Evolutionary conservation across 2,888 invertebrate genomes (phyloP), one percentile per base, ranked within the genome.

Genomic region (Ophraella communa): DNA sequence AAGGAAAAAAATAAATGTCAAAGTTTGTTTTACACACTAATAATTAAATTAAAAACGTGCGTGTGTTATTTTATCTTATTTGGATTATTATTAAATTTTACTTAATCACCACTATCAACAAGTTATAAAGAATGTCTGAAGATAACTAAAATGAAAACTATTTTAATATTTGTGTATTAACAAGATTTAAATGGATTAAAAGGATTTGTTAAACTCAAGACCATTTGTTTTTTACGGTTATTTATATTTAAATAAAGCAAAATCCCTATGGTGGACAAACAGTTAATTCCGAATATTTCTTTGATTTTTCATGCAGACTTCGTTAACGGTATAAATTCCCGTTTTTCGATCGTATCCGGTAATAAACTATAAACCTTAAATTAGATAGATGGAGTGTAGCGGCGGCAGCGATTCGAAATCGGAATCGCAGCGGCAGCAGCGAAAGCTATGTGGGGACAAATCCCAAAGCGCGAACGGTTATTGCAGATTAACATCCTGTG

Each of bases 401-500:
- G 58, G 60, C 61, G 57, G 54, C 58, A 60, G 63, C 60, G 69
- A 66, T 68, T 65, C 55, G 64, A 63, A 72, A 73, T 74, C 74
- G 74, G 74, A 77, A 76, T 76, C 75, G 75, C 71, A 72, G 75
- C 70, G 78, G 72, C 53, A n/a, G 23, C 11, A 2, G 21, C 5
- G 33, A 10, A 24, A 23, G 39, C n/a, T 30, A 24, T 35, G 35
- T 42, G 62, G 71, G 65, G 76, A 69, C 74, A 78, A 79, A 79
- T 79, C 79, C 79, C 79, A 74, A 75, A 68, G 78, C 79, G 79
- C 78, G 80, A 81, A 80, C 80, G 79, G 81, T 81, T 82, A 81
- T 82, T 80, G 81, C 81, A 81, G 81, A 82, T 82, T 82, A 81
- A 80, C 82, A 80, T 81, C 80, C 81, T 78, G 79, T 79, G 79